These are phyloP conservation scores for Potorous gilbertii DNA, from an alignment of 2,797 vertebrate genomes.

Conservation along the genomic window DNA sequence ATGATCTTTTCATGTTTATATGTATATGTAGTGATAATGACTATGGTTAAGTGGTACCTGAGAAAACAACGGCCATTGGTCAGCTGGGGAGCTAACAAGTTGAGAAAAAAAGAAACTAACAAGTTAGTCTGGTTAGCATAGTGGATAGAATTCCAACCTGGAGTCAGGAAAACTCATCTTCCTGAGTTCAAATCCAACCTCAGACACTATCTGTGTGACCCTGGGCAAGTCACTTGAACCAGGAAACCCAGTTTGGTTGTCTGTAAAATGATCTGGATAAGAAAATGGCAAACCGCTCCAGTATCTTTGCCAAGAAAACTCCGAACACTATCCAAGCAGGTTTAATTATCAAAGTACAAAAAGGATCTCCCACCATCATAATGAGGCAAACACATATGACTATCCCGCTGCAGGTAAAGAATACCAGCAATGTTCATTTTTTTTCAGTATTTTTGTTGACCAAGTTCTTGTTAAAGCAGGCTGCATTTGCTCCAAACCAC, in stretches of 20 bases:
- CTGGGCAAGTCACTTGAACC: not conserved
- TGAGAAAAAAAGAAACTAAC: not conserved
- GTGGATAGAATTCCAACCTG: not conserved
- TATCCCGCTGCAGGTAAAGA: not conserved
- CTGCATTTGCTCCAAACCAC: conserved; percentile 51
- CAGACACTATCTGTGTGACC: not conserved
- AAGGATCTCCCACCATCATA: not conserved
- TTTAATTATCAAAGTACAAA: not conserved
- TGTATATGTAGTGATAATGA: not conserved
- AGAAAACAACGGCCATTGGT: not conserved
- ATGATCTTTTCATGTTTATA: not conserved
- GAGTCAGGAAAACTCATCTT: not conserved
- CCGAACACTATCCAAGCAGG: not conserved
- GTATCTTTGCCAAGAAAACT: not conserved
- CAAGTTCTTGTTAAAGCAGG: conserved; percentile 18
- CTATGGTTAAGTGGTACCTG: not conserved
- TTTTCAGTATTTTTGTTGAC: not conserved
- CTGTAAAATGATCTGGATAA: not conserved
- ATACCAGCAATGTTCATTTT: not conserved
- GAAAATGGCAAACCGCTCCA: not conserved
- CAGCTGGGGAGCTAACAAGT: not conserved
- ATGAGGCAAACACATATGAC: not conserved
- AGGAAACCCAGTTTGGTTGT: not conserved
- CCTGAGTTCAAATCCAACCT: not conserved
- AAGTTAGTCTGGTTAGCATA: not conserved